phyloP scores from a whole-genome alignment of 2,888 invertebrate genomes.

The Apantesis nais region DNA sequence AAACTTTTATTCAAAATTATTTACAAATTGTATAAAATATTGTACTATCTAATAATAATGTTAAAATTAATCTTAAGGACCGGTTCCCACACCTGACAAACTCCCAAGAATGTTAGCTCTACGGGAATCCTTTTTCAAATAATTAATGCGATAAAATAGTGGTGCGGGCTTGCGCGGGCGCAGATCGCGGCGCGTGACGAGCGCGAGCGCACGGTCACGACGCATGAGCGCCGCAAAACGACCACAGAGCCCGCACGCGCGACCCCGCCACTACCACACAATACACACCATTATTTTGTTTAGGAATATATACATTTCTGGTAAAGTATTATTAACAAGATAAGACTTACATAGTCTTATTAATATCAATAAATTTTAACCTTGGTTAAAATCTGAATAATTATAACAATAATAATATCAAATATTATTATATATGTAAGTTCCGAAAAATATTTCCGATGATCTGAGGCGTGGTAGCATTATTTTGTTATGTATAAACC shows the following conservation, averaged over 20 bases:
- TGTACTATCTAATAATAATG: background rate
- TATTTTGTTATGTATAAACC: too few species aligned
- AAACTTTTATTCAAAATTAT: background rate
- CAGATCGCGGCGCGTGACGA: constrained; percentile 77
- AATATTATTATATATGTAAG: too few species aligned
- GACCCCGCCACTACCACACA: constrained; percentile 59
- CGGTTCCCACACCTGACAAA: constrained; percentile 72
- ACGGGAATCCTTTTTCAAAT: constrained; percentile 83
- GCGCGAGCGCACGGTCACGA: constrained; percentile 82
- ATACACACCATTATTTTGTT: constrained; percentile 32
- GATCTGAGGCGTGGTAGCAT: background rate
- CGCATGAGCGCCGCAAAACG: constrained; percentile 75
- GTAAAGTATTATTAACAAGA: constrained; percentile 10
- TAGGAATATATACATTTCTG: constrained; percentile 40
- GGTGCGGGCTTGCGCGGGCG: constrained; percentile 68
- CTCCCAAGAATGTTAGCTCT: constrained; percentile 68
- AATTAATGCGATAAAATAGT: constrained; percentile 86
- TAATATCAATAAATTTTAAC: background rate
- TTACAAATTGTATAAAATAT: background rate
- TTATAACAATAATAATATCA: too few species aligned
- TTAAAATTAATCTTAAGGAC: constrained; percentile 25
- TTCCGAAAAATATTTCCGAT: background rate
- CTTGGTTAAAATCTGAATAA: background rate
- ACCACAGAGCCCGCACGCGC: constrained; percentile 76
- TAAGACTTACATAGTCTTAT: background rate